These are phyloP conservation scores for Trypoxylon attenuatum DNA, from an alignment of 2,888 invertebrate species.

Conservation along the genomic window DNA sequence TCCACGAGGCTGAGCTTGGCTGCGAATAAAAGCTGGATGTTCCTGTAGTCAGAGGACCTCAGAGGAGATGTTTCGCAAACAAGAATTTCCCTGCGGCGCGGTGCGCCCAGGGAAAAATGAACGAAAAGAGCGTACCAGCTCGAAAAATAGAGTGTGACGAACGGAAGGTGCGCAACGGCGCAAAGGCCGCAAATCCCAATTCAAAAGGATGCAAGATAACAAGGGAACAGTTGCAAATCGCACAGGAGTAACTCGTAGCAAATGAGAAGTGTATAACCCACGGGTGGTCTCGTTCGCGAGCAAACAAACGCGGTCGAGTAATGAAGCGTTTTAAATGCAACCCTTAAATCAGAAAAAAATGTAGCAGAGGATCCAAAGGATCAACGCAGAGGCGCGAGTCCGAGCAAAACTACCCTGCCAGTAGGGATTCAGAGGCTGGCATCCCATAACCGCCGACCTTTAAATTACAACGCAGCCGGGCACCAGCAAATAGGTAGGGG, in stretches of 20 bases:
- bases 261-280: slow-evolving; percentile 54
- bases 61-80: too few relatives aligned
- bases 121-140: too few relatives aligned
- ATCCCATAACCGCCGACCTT: slow-evolving; percentile 14
- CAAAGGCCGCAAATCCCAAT: too few relatives aligned
- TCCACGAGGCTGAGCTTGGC: neutral
- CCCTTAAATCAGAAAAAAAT: slow-evolving; percentile 52
- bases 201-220: too few relatives aligned
- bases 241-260: slow-evolving; percentile 33
- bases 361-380: neutral
- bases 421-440: slow-evolving; percentile 11
- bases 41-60: too few relatives aligned
- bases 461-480: slow-evolving; percentile 19
- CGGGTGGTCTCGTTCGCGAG: slow-evolving; percentile 6
- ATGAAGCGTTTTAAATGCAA: slow-evolving; percentile 56
- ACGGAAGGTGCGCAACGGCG: too few relatives aligned
- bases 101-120: too few relatives aligned
- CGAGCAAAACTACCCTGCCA: neutral
- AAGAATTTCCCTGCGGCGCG: too few relatives aligned
- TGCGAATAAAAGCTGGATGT: too few relatives aligned
- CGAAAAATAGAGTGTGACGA: too few relatives aligned
- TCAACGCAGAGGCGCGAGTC: neutral
- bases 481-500: too few relatives aligned
- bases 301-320: slow-evolving; percentile 29
- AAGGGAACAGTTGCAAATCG: slow-evolving; percentile 38